Base-by-base conservation (phyloP, 2,797 vertebrate genomes). In the Lagocephalus sceleratus region DNA sequence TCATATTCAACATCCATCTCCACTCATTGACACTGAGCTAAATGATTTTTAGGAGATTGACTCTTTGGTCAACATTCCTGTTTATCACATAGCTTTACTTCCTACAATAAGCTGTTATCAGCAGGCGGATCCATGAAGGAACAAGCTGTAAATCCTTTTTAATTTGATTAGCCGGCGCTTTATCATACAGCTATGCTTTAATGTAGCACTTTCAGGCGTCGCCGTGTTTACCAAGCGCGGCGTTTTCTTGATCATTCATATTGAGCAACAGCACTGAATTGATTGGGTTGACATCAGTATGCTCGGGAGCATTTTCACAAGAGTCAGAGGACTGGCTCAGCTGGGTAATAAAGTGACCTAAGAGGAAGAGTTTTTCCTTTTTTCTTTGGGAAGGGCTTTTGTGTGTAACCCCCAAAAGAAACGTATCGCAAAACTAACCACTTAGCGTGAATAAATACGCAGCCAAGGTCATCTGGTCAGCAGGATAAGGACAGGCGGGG, bases 241-340 rank as follows among this genome's bases (percentile, higher is more conserved):
- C 76, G 82, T 84, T 90, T 88, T 88, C 84, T 79, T 86, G 87
- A 91, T 90, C 89, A 87, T 85, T 87, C 83, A 84, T 85, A 90
- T 88, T 82, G 89, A 90, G 75, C 81, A 82, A 83, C 87, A 86
- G 76, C 10, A 60, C 57, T 70, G 54, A 51, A 91, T 89, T 87
- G 89, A 90, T 90, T 83, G 77, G 81, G 45, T 48, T 17, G 14
- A 51, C 72, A 89, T 92, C 90, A 88, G 85, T 85, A 91, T 91
- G 88, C 90, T 72, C 78, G 69, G 51, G 69, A 68, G 78, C 10
- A n/a, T 41, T 57, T 57, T 54, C 52, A 54, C 59, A 69, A 49
- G 54, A 76, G 79, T 59, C 66, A 75, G 73, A 81, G 74, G 82
- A 85, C 77, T 65, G 63, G 76, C 79, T 86, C 57, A 51, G 68